phyloP scores from a whole-genome alignment of 2,888 invertebrate genomes.

The Thera britannica region DNA sequence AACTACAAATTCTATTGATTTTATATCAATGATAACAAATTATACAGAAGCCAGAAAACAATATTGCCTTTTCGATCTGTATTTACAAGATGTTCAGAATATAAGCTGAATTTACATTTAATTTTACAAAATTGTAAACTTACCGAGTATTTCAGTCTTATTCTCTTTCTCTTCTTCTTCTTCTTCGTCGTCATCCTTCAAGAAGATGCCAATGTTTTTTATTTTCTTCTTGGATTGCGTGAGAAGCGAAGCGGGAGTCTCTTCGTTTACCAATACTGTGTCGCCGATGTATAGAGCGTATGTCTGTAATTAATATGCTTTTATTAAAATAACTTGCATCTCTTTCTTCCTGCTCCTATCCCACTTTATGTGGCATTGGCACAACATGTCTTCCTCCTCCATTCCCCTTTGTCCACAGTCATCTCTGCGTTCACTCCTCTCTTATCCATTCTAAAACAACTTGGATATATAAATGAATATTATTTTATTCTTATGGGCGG shows the following conservation, averaged over 20 bases:
- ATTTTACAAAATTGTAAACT: constrained; percentile 41
- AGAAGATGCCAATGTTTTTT: constrained; percentile 97
- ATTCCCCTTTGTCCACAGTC: too few relatives aligned
- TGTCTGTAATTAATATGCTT: constrained; percentile 56
- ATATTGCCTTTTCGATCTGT: not conserved
- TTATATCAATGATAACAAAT: constrained; percentile 5
- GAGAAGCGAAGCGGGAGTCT: constrained; percentile 92
- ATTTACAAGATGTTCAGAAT: constrained; percentile 7
- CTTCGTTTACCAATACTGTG: constrained; percentile 97
- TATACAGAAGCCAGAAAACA: not conserved
- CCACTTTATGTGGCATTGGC: too few relatives aligned
- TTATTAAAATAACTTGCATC: not conserved
- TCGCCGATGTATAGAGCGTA: constrained; percentile 98
- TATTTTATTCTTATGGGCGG: too few relatives aligned
- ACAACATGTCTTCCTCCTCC: too few relatives aligned
- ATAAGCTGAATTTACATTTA: not conserved
- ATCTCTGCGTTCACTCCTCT: too few relatives aligned
- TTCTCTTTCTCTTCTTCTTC: constrained; percentile 93
- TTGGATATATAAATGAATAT: too few relatives aligned
- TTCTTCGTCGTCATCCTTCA: constrained; percentile 95
- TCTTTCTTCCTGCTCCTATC: not conserved
- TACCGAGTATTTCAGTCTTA: constrained; percentile 90
- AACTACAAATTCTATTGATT: not conserved
- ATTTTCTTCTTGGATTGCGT: constrained; percentile 97
- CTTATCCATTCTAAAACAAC: too few relatives aligned